phyloP scores from a whole-genome alignment of 2,797 vertebrate species.

The Acrossocheilus wenchowensis region DNA sequence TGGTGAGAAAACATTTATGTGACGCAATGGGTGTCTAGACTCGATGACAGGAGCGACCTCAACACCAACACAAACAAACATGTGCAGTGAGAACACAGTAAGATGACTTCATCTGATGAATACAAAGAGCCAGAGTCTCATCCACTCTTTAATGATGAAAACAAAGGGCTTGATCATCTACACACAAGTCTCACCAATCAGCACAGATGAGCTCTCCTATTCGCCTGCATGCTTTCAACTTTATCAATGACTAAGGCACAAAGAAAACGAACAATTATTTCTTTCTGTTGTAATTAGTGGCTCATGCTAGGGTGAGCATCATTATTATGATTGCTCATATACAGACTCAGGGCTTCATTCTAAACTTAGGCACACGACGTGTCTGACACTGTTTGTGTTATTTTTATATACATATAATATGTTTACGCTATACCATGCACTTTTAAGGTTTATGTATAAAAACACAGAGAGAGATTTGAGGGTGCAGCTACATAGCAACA shows the following conservation, averaged over 20 bases:
- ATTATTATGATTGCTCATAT: not conserved
- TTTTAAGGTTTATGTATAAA: no score
- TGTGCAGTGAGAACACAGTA: not conserved
- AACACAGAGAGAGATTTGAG: no score
- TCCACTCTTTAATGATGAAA: not conserved
- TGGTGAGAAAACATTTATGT: not conserved
- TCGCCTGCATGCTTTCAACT: not conserved
- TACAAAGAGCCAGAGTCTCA: not conserved
- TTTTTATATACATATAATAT: not conserved
- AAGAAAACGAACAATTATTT: not conserved
- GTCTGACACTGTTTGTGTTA: not conserved
- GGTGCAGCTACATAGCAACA: no score
- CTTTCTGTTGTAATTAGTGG: conserved; percentile 9
- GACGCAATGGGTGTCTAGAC: not conserved
- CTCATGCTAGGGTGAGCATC: not conserved
- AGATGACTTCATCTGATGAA: not conserved
- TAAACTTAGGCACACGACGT: not conserved
- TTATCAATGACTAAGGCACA: not conserved
- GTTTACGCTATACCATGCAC: not conserved
- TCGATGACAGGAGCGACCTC: not conserved
- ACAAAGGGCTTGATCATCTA: not conserved
- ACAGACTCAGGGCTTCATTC: not conserved
- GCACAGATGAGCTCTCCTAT: not conserved
- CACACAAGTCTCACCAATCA: not conserved
- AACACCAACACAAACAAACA: conserved; percentile 15